phyloP scores from a whole-genome alignment of 2,113 vertebrate genomes.

The Sylvietta virens region DNA sequence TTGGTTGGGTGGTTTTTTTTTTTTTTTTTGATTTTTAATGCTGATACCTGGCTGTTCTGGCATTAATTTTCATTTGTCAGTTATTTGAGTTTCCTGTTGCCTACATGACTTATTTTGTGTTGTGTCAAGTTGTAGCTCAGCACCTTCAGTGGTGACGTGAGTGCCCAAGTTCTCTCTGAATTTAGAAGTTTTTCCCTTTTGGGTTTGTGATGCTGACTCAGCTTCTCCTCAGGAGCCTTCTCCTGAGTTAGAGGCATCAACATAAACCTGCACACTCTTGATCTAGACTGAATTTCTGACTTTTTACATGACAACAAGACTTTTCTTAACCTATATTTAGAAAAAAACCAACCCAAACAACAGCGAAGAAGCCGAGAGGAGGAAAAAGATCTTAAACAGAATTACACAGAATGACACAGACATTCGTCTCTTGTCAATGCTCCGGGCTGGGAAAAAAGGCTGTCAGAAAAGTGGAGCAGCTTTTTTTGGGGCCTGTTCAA shows the following conservation, averaged over 20 bases:
- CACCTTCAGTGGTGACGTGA: rapidly evolving
- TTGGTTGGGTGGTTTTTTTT: not conserved
- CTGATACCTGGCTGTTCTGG: not conserved
- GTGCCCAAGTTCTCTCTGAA: not conserved
- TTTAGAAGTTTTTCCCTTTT: not conserved
- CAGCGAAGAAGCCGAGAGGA: not conserved
- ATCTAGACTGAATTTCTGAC: not conserved
- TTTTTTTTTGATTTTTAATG: not conserved
- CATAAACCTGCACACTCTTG: not conserved
- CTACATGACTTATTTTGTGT: not conserved
- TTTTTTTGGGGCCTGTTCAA: not conserved
- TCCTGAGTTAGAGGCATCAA: not conserved
- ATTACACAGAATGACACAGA: not conserved
- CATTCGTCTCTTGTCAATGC: not conserved
- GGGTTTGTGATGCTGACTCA: not conserved
- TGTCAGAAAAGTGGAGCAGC: not conserved
- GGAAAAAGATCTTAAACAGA: not conserved
- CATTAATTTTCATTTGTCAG: not conserved
- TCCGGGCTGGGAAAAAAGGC: not conserved
- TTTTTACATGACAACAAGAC: not conserved
- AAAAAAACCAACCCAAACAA: not conserved
- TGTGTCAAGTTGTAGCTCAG: not conserved
- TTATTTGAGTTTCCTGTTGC: not conserved
- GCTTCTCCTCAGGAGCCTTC: not conserved
- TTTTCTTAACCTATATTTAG: not conserved